phyloP scores from a whole-genome alignment of 1,140 invertebrate genomes.

The Monomorium pharaonis region DNA sequence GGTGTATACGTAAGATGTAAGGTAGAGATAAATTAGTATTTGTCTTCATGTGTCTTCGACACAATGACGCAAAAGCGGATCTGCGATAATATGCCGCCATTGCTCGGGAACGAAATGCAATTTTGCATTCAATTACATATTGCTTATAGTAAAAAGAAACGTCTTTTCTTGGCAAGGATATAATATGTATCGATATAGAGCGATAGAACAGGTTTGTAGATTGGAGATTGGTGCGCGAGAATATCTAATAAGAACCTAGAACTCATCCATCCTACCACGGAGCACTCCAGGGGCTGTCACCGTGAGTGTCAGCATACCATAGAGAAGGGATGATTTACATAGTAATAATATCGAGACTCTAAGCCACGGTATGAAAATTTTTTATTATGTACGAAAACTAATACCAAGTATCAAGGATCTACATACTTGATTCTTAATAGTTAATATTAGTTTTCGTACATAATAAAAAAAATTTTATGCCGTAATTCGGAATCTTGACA shows the following conservation, averaged over 20 bases:
- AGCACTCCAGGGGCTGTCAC: slow-evolving; percentile 82
- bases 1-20: not conserved
- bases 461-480: no score
- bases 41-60: no score
- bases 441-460: no score
- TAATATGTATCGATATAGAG: slow-evolving; percentile 73
- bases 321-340: slow-evolving; percentile 83
- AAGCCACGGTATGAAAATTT: slow-evolving; percentile 45
- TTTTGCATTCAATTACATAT: slow-evolving; percentile 69
- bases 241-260: slow-evolving; percentile 83
- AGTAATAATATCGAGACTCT: slow-evolving; percentile 83
- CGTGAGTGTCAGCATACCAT: slow-evolving; percentile 80
- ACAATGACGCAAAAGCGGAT: not conserved
- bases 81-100: not conserved
- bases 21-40: not conserved
- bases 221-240: slow-evolving; percentile 72
- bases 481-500: no score
- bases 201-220: slow-evolving; percentile 69
- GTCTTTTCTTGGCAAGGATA: slow-evolving; percentile 67
- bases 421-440: no score
- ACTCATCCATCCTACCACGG: slow-evolving; percentile 82
- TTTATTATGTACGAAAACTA: not conserved
- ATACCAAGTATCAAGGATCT: slow-evolving; percentile 14
- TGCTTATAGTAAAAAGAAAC: slow-evolving; percentile 49
- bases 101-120: slow-evolving; percentile 44